These are phyloP conservation scores for Sardinella longiceps DNA, from an alignment of 2,797 vertebrate genomes.

Conservation along the genomic window DNA sequence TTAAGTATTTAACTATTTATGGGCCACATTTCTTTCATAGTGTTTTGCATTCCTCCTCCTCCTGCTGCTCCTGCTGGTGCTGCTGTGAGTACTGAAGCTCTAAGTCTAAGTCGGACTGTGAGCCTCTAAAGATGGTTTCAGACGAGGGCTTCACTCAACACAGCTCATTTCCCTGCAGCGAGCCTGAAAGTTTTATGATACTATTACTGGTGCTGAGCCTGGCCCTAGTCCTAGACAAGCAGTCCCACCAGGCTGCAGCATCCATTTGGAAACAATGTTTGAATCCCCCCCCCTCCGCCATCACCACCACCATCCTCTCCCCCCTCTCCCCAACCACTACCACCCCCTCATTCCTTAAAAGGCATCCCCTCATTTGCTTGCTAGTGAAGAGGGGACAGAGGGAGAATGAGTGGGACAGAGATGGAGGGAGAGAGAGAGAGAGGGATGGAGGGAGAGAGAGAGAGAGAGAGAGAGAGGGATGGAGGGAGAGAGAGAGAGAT, in stretches of 20 bases:
- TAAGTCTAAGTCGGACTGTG: neutral
- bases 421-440: neutral
- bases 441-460: neutral
- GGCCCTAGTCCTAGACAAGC: slow-evolving; percentile 62
- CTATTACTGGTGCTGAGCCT: slow-evolving; percentile 64
- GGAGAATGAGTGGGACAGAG: neutral
- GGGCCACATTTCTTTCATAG: neutral
- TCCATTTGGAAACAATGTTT: slow-evolving; percentile 65
- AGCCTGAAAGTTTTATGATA: slow-evolving; percentile 63
- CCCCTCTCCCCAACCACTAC: slow-evolving; percentile 36
- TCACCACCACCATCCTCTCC: slow-evolving; percentile 49
- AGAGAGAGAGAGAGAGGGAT: neutral
- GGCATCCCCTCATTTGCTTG: slow-evolving; percentile 63
- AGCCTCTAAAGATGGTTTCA: slow-evolving; percentile 8
- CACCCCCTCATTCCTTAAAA: slow-evolving; percentile 41
- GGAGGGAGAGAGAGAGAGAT: neutral
- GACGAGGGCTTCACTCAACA: slow-evolving; percentile 16
- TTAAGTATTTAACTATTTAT: slow-evolving; percentile 6
- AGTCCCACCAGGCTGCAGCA: slow-evolving; percentile 62
- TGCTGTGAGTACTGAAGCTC: neutral
- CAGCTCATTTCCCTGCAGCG: slow-evolving; percentile 51
- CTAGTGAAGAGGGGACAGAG: slow-evolving; percentile 37
- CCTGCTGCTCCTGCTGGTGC: too few relatives aligned
- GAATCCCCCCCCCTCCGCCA: slow-evolving; percentile 40
- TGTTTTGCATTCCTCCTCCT: neutral